These are phyloP conservation scores for Muscicapa comitata DNA, from an alignment of 2,797 vertebrate species.

Conservation along the genomic window DNA sequence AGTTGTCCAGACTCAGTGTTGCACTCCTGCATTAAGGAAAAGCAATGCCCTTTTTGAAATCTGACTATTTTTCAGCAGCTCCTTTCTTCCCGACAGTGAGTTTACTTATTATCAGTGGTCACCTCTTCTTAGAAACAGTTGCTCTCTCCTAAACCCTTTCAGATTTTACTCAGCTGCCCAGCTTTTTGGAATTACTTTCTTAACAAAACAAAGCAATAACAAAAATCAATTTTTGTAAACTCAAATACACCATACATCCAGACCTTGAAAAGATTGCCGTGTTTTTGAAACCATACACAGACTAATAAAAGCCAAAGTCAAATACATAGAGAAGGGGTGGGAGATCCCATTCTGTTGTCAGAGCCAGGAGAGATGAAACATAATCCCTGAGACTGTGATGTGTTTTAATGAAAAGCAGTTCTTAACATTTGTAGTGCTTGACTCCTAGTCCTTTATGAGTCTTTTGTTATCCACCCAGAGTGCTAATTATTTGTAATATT, in stretches of 20 bases:
- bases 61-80: neutral
- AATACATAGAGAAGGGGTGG: neutral
- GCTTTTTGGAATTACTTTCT: neutral
- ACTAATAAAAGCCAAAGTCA: neutral
- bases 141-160: neutral
- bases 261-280: neutral
- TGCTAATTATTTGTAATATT: neutral
- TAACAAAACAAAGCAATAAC: neutral
- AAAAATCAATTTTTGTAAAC: neutral
- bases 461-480: conserved; percentile 10
- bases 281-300: neutral
- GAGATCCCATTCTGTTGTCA: neutral
- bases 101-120: neutral
- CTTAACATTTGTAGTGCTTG: neutral
- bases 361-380: neutral
- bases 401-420: neutral
- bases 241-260: neutral
- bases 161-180: neutral
- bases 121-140: neutral
- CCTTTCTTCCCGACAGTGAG: neutral
- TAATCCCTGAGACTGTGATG: neutral
- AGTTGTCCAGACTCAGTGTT: neutral
- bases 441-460: neutral
- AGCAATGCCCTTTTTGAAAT: neutral
- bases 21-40: neutral